Evolutionary conservation across 2,888 invertebrate species (phyloP).

Genomic region (Noctuana brunneofusca): DNA sequence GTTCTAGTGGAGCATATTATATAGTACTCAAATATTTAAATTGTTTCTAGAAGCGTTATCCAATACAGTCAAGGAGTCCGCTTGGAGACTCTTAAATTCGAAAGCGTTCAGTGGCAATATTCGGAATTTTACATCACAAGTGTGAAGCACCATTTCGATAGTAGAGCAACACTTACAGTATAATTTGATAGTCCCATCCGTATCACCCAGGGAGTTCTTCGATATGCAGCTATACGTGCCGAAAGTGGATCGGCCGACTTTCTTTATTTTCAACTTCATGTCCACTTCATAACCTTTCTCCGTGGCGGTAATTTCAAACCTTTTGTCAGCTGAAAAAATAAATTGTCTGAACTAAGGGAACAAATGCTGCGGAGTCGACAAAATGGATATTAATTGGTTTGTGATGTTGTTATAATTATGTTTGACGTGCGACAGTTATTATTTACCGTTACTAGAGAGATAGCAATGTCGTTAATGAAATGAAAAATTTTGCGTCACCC

Average conservation of each 20-base stretch:
- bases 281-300: constrained; percentile 87
- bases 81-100: constrained; percentile 18
- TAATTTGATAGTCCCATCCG: constrained; percentile 88
- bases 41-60: constrained; percentile 18
- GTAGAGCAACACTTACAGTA: constrained; percentile 83
- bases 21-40: constrained; percentile 6
- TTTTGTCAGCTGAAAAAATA: constrained; percentile 71
- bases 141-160: constrained; percentile 19
- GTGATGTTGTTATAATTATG: background rate
- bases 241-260: constrained; percentile 84
- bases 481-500: too few relatives aligned
- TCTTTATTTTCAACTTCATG: constrained; percentile 87
- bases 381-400: background rate
- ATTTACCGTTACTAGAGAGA: too few relatives aligned
- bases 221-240: constrained; percentile 89
- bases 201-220: constrained; percentile 88
- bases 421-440: background rate
- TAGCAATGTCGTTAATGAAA: background rate
- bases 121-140: constrained; percentile 26
- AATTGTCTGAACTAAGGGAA: background rate
- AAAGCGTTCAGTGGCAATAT: constrained; percentile 22
- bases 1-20: background rate
- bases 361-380: background rate
- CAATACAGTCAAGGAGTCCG: constrained; percentile 21
- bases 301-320: constrained; percentile 75